Evolutionary conservation across 2,888 invertebrate genomes (phyloP), one percentile per base, ranked within the genome.

Genomic region (Papilio gigon): DNA sequence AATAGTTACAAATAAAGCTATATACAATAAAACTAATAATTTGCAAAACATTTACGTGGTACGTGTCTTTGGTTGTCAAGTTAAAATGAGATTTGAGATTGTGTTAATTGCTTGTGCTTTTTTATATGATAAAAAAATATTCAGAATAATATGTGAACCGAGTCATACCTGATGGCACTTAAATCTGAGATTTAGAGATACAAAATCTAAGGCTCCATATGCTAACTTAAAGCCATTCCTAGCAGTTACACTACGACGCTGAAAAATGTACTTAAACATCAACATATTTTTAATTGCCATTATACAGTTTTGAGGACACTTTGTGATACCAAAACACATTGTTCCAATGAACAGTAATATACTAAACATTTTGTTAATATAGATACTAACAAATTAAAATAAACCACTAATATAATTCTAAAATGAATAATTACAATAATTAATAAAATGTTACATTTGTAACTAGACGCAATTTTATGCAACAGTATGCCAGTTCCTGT

Each of bases 71-170:
- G 65, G 68, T 69, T 68, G 50, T 30, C 12, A 53, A 42, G 27
- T 40, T 14, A 22, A 35, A 25, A 40, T 25, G 50, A 64, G 40
- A 53, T 61, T 37, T 25, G 50, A 64, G 9, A 56, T 30, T 25
- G 40, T 40, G 53, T 20, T 17, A 42, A 56, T 56, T 30, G 25
- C 62, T 67, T 71, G 67, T 71, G 70, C 62, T 68, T 67, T 68
- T 71, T 67, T 62, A 65, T 33, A 22, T 59, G 53, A 40, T 70
- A 53, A 37, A 22, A 65, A 40, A 44, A 11, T 58, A 42, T n/a
- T n/a, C n/a, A n/a, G n/a, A 61, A 22, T 20, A 61, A 27, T 30
- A 30, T 4, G 27, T 17, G 6, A 1, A 17, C 27, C 27, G 1
- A 30, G 30, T 53, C 53, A 27, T 27, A 27, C 27, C 6, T 30